phyloP scores from a whole-genome alignment of 2,888 invertebrate species.

The Alcis repandata region DNA sequence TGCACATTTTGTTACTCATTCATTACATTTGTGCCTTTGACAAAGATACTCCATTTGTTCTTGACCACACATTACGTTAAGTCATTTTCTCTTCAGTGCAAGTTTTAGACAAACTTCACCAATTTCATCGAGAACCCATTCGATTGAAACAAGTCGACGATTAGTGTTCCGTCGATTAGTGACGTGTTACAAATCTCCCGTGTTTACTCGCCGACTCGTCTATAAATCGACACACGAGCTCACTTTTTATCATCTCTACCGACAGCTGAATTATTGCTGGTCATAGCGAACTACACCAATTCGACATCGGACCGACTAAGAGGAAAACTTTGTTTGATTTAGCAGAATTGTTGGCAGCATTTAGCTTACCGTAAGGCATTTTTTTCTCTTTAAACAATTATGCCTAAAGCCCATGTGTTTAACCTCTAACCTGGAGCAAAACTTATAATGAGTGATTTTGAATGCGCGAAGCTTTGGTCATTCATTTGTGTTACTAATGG shows the following conservation, averaged over 20 bases:
- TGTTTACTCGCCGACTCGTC: slow-evolving; percentile 26
- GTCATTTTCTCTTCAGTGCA: not conserved
- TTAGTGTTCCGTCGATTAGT: slow-evolving; percentile 27
- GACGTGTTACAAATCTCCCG: slow-evolving; percentile 21
- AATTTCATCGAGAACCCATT: slow-evolving; percentile 3
- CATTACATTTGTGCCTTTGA: no score
- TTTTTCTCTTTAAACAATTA: no score
- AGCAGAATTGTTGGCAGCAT: not conserved
- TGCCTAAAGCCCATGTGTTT: no score
- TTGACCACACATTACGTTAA: not conserved
- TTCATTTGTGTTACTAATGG: no score
- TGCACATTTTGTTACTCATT: no score
- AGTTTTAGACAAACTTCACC: slow-evolving; percentile 7
- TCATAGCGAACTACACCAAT: not conserved
- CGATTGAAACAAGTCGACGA: slow-evolving; percentile 11
- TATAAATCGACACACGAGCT: slow-evolving; percentile 44
- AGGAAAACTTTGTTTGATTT: not conserved
- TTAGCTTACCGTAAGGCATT: no score
- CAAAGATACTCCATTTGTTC: no score
- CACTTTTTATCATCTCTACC: slow-evolving; percentile 32
- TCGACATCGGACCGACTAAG: not conserved
- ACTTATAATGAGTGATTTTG: no score
- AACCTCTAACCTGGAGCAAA: no score
- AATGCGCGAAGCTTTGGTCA: no score
- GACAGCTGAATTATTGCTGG: slow-evolving; percentile 40